Evolutionary conservation across 2,113 vertebrate species (phyloP).

Genomic region (Collichthys lucidus): DNA sequence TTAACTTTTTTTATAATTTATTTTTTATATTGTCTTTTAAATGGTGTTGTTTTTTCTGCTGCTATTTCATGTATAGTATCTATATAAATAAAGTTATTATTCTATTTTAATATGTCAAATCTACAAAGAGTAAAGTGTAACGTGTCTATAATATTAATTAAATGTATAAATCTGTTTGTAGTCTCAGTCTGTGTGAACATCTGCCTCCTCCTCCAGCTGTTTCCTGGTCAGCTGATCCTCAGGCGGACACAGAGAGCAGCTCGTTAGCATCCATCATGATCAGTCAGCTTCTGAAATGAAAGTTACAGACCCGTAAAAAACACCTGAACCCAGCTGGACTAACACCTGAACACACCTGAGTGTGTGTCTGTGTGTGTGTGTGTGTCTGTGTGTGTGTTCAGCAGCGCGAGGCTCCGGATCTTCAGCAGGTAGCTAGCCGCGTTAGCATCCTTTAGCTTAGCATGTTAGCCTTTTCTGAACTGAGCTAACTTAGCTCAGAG

Average conservation of each 20-base stretch:
- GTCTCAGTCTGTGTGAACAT: slow-evolving; percentile 3
- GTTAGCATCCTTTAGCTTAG: slow-evolving; percentile 62
- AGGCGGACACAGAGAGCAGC: not conserved
- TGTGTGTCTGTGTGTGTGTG: not conserved
- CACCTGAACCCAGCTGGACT: not conserved
- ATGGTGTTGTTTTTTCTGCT: too few relatives aligned
- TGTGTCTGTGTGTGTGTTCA: not conserved
- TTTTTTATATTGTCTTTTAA: too few relatives aligned
- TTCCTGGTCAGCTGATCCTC: slow-evolving; percentile 78
- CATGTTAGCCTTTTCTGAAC: slow-evolving; percentile 1
- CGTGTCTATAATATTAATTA: not conserved
- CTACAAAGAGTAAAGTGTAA: not conserved
- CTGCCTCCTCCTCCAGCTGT: slow-evolving; percentile 57
- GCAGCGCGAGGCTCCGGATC: slow-evolving; percentile 14
- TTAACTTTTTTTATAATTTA: too few relatives aligned
- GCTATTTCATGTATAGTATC: too few relatives aligned
- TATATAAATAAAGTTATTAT: not conserved
- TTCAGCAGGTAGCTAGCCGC: slow-evolving; percentile 49
- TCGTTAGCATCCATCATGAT: slow-evolving; percentile 45
- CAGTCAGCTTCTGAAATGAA: slow-evolving; percentile 37
- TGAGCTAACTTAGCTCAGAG: not conserved
- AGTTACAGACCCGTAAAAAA: not conserved
- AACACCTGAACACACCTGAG: not conserved
- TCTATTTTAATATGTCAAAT: not conserved
- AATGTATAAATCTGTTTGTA: too few relatives aligned